Base-by-base conservation (phyloP, 2,888 invertebrate genomes). In the Calliopum simillimum region DNA sequence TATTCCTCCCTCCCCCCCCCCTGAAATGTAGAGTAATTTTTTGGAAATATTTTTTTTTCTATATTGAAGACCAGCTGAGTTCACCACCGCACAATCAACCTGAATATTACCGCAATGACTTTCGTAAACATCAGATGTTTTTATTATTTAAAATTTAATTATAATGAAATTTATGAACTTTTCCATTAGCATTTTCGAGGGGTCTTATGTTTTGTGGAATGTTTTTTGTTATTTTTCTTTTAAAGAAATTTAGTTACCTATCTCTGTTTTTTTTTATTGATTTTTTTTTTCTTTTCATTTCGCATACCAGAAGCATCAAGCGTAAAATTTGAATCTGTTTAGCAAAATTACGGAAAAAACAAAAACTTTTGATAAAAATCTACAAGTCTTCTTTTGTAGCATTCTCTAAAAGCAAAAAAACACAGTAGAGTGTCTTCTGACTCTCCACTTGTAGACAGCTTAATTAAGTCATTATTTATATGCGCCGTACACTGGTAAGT, bases 121-220 rank as follows among this genome's bases (percentile, higher is more conserved):
- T 33, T 51, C 33, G 16, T 25, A 55, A 8, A 67, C 47, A 44
- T 67, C 49, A 67, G 67, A 59, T 59, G 67, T 59, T 67, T 59
- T 67, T 65, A 65, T 67, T 61, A 66, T 47, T 61, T 16, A 33
- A 55, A 70, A 67, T 62, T 55, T 51, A 61, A 58, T 67, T 70
- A 67, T 70, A 67, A 70, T 70, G 62, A 46, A 70, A 67, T 70
- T 62, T 62, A 61, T 55, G 55, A 67, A 62, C 56, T 70, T 67
- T 59, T 70, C 49, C 65, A 70, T 70, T 70, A 70, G 65, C 59
- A 59, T 59, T 59, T 67, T 25, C 2, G 12, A 5, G 41, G 25
- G 23, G 55, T 58, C 25, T 12, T 58, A 14, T 53, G 21, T 12
- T 19, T 53, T 19, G 16, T 14, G 23, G 16, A 3, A 3, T 2